A percentile compares a stretch with the other conserved stretches of the same genome.
Conservation (phyloP, 2,888 invertebrate species). For the Mesoligia furuncula region DNA sequence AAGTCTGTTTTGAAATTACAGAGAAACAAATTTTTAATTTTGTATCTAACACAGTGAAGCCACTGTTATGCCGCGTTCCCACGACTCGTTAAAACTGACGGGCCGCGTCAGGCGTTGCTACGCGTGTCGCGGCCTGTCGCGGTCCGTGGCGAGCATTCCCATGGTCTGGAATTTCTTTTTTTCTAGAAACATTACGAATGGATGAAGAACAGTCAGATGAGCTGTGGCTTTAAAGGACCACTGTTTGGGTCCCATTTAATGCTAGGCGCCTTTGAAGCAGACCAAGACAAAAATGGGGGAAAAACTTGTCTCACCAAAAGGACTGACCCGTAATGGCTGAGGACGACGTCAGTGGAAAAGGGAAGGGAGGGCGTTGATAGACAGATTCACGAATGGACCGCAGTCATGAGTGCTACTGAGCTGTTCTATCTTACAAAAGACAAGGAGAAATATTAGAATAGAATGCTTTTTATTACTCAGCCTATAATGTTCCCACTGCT, state of each 20-base stretch:
- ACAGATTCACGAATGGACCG: background rate
- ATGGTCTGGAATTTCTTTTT: background rate
- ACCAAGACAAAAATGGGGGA: background rate
- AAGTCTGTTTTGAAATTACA: slow-evolving; percentile 4
- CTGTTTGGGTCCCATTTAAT: background rate
- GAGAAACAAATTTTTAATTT: background rate
- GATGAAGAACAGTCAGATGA: background rate
- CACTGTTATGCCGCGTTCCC: background rate
- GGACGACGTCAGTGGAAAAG: background rate
- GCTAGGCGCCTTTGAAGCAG: background rate
- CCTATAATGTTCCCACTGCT: background rate
- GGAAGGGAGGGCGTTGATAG: background rate
- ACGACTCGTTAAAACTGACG: background rate
- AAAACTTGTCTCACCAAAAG: background rate
- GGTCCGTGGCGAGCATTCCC: background rate
- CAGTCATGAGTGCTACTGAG: background rate
- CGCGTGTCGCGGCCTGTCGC: background rate
- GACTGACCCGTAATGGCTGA: background rate
- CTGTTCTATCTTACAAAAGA: background rate
- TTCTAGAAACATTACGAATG: background rate
- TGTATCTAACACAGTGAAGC: background rate
- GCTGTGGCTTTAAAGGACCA: background rate
- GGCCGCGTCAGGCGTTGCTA: background rate
- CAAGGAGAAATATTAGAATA: background rate
- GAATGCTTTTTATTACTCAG: background rate